Base-by-base conservation (phyloP, 2,797 vertebrate genomes). In the Harpagifer antarcticus region DNA sequence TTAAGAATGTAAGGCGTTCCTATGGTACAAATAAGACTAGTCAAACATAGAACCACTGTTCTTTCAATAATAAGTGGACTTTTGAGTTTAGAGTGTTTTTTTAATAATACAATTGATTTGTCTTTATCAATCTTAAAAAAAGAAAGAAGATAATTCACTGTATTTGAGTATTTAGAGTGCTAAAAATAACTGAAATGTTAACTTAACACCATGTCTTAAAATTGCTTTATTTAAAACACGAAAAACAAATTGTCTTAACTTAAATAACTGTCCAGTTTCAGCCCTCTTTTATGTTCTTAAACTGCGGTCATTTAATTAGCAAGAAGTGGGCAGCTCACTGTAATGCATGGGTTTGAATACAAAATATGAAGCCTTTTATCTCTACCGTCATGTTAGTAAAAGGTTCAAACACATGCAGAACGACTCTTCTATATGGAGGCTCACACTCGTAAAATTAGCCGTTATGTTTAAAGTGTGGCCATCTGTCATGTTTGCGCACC, bases 401-500 rank as follows among this genome's bases (percentile, higher is more conserved):
- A 3, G 6, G 19, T 52, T 52, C 19, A 69, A 76, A 58, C 55
- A 65, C 37, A 63, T 9, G 7, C 14, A 15, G 33, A 47, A 44
- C 6, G 53, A 42, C 1, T 2, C 4, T 47, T 59, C 44, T 50
- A 7, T 11, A 27, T 66, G 20, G 47, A 27, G 37, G 9, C 40
- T 58, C 1, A 47, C 27, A 27, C 16, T 61, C 55, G 76, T 10
- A 16, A 72, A n/a, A 74, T 47, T 9, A n/a, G 40, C 37, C 17
- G n/a, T 72, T 73, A 61, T 15, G 20, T 52, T 37, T 45, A 55
- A 49, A 12, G n/a, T 56, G 47, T 16, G 14, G 55, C 54, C 45
- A 74, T 55, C n/a, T 48, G 31, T 80, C 55, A 48, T 11, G 49
- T 12, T 68, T 1, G 12, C 40, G 55, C 63, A 47, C 55, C 20